Percentiles rank a stretch among this genome's conserved stretches.
Conservation (phyloP, 2,797 vertebrate species). For the Eulemur albifrons region DNA sequence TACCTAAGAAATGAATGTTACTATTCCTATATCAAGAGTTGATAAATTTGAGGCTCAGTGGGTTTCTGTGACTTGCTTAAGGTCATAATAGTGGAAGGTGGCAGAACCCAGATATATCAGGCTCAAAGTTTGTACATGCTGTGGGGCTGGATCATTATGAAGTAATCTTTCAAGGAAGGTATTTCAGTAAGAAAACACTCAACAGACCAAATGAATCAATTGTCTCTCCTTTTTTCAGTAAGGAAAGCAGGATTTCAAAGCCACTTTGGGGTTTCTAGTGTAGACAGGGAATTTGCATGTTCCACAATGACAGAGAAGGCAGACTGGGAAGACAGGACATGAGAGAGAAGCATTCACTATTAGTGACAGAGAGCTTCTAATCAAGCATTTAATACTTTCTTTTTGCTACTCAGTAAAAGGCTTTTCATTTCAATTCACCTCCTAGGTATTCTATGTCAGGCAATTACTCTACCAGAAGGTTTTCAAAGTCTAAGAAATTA, state of each 20-base stretch:
- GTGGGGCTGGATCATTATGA: neutral
- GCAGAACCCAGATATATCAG: neutral
- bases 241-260: slow-evolving; percentile 28
- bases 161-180: neutral
- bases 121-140: neutral
- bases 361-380: slow-evolving; percentile 83
- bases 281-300: neutral
- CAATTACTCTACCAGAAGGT: slow-evolving; percentile 84
- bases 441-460: slow-evolving; percentile 82
- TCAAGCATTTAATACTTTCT: slow-evolving; percentile 86
- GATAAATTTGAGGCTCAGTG: neutral
- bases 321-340: slow-evolving; percentile 45
- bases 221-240: slow-evolving; percentile 17
- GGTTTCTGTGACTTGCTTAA: neutral
- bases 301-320: neutral
- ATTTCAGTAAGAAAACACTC: slow-evolving; percentile 40
- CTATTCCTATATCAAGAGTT: neutral
- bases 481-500: slow-evolving; percentile 85
- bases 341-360: slow-evolving; percentile 73
- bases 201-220: neutral
- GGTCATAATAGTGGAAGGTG: neutral
- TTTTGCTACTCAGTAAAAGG: slow-evolving; percentile 82
- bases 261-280: neutral
- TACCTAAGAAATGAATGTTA: neutral
- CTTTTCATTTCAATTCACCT: slow-evolving; percentile 86